phyloP scores from a whole-genome alignment of 2,888 invertebrate genomes.

The Periphyllus acericola region DNA sequence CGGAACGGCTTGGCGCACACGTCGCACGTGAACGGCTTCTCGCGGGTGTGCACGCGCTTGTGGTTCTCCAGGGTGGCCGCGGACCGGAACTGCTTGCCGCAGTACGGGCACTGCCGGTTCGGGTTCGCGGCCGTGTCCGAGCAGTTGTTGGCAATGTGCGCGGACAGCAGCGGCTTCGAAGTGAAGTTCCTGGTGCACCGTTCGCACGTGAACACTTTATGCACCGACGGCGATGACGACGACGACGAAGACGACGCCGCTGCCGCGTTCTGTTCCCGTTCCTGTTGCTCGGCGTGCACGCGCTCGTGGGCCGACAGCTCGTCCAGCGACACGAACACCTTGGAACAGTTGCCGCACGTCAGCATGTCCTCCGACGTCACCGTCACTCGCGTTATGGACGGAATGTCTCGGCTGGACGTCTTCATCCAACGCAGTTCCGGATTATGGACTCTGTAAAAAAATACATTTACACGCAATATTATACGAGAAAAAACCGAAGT shows the following conservation, averaged over 20 bases:
- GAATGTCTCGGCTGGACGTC: slow-evolving; percentile 49
- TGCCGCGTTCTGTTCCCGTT: not conserved
- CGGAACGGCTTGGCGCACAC: slow-evolving; percentile 38
- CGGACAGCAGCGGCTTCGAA: slow-evolving; percentile 22
- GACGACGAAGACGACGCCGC: no score
- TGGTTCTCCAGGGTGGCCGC: slow-evolving; percentile 51
- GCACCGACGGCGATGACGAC: no score
- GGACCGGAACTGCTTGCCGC: slow-evolving; percentile 52
- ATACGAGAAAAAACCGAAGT: not conserved
- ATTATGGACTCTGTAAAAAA: slow-evolving; percentile 33
- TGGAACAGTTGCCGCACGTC: slow-evolving; percentile 41
- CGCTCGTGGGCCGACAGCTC: slow-evolving; percentile 35
- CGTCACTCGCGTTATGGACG: slow-evolving; percentile 48
- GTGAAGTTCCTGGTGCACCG: slow-evolving; percentile 33
- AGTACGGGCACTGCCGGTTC: slow-evolving; percentile 46
- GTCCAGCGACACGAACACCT: slow-evolving; percentile 36
- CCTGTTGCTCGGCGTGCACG: not conserved
- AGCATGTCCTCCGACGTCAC: slow-evolving; percentile 53
- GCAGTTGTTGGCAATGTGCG: slow-evolving; percentile 43
- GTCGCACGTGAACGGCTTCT: slow-evolving; percentile 48
- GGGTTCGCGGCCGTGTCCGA: not conserved
- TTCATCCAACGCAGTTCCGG: slow-evolving; percentile 59
- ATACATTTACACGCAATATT: not conserved
- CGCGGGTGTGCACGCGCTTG: slow-evolving; percentile 53
- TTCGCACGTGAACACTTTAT: slow-evolving; percentile 30